Base-by-base conservation (phyloP, 2,113 vertebrate species). In the Phycodurus eques region DNA sequence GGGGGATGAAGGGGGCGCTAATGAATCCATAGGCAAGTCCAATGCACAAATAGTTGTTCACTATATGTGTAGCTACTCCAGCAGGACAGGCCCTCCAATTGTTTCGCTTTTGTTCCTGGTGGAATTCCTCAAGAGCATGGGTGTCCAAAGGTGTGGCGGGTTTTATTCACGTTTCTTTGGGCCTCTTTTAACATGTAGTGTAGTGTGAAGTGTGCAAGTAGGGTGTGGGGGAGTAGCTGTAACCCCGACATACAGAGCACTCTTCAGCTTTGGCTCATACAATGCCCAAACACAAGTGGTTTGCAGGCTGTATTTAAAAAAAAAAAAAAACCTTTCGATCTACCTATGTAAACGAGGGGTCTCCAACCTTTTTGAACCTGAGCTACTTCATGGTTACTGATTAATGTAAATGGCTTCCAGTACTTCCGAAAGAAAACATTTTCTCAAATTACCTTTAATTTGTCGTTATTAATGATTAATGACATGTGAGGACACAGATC, bases 11-110 rank as follows among this genome's bases (percentile, higher is more conserved):
- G 94, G 95, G 43, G 63, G 20, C 94, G 94, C 94, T 96, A 97
- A 97, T 97, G 95, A 99, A 96, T 97, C 96, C 95, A 96, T 95
- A 94, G 94, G 95, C 96, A 96, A 93, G 94, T 94, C 94, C 94
- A 95, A 94, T 94, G 95, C 83, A 78, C 86, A 90, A 90, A 91
- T 86, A 89, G 84, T 88, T 85, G 84, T 88, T 86, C 87, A 87
- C 94, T 78, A 96, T 95, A 96, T 56, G 53, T 56, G 53, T 93
- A 94, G 94, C 95, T 94, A 95, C 94, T 95, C 93, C 91, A 93
- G 94, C 93, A 94, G 94, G 96, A 94, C 92, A 93, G 93, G 94
- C 92, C 94, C 95, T 96, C 94, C 93, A 95, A 95, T 75, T 95
- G 93, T 94, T 90, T 89, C 83, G 90, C 95, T 94, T 96, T 96